A percentile compares a stretch with the other conserved stretches of the same genome.
phyloP scores from a whole-genome alignment of 2,888 invertebrate species.

The Sinotaia quadrata region DNA sequence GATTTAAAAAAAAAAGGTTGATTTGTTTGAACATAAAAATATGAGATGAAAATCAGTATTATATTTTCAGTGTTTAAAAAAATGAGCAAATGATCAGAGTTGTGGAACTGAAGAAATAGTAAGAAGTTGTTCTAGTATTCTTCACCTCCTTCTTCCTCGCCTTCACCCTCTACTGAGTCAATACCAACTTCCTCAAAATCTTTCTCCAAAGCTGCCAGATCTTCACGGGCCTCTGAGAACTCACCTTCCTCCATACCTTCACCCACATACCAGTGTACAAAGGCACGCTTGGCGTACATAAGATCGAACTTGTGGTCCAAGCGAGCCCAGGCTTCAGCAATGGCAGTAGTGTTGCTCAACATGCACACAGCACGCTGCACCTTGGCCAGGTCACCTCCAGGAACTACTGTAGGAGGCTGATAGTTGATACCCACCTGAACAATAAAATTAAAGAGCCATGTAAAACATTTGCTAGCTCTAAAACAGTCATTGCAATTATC shows the following conservation, averaged over 20 bases:
- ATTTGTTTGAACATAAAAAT: no score
- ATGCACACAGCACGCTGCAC: slow-evolving; percentile 82
- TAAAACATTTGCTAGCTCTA: no score
- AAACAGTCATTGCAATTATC: no score
- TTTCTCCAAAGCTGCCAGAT: slow-evolving; percentile 1
- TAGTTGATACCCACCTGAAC: background rate
- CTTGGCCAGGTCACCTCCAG: slow-evolving; percentile 42
- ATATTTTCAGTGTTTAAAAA: no score
- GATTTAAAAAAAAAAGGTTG: no score
- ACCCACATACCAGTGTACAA: slow-evolving; percentile 82
- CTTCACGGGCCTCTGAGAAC: background rate
- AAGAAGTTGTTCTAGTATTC: no score
- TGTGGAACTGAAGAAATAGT: no score
- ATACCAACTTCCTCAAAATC: slow-evolving; percentile 11
- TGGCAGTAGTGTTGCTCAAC: slow-evolving; percentile 81
- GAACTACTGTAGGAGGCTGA: background rate
- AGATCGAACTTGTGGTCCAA: slow-evolving; percentile 84
- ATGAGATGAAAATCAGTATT: no score
- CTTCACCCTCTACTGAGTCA: slow-evolving; percentile 16
- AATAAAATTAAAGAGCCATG: no score
- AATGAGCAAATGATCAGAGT: no score
- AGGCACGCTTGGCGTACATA: slow-evolving; percentile 87
- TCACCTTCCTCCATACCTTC: slow-evolving; percentile 4
- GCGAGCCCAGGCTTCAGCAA: slow-evolving; percentile 85
- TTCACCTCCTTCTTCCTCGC: slow-evolving; percentile 5